Evolutionary conservation across 2,113 vertebrate species (phyloP).

Genomic region (Syngnathus scovelli): DNA sequence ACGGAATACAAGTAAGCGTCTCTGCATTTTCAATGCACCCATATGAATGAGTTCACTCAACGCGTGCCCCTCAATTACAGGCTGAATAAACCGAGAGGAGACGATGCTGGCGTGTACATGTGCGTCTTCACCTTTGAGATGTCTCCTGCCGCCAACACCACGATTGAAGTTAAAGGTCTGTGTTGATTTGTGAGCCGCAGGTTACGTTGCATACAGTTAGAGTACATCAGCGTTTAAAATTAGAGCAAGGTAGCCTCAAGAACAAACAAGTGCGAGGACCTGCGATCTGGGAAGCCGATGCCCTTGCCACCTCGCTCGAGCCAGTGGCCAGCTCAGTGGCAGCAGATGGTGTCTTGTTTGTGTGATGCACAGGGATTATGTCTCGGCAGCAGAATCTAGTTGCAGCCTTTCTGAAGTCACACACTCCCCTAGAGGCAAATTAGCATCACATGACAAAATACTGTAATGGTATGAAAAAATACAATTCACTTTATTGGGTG

Average conservation of each 20-base stretch:
- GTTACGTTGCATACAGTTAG: conserved; percentile 12
- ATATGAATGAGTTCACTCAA: conserved; percentile 17
- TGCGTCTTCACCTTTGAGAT: conserved; percentile 83
- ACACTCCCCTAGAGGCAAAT: conserved; percentile 27
- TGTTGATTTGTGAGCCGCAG: conserved; percentile 33
- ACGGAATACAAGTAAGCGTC: conserved; percentile 79
- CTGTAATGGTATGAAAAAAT: not conserved
- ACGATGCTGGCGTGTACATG: conserved; percentile 87
- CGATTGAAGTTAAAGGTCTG: conserved; percentile 95
- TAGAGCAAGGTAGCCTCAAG: conserved; percentile 34
- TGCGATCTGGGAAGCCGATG: conserved; percentile 46
- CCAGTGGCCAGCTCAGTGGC: conserved; percentile 57
- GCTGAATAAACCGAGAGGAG: conserved; percentile 80
- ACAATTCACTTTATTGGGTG: not conserved
- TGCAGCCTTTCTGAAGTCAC: conserved; percentile 48
- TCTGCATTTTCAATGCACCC: not conserved
- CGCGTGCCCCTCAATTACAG: conserved; percentile 67
- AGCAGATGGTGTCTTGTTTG: conserved; percentile 75
- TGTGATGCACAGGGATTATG: conserved; percentile 66
- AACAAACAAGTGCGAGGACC: conserved; percentile 17
- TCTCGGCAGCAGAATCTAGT: conserved; percentile 55
- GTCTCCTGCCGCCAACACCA: conserved; percentile 81
- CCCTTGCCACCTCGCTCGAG: conserved; percentile 61
- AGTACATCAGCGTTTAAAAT: conserved; percentile 9
- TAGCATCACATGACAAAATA: conserved; percentile 2